phyloP scores from a whole-genome alignment of 1,140 invertebrate species.

The Aphelenchoides besseyi region DNA sequence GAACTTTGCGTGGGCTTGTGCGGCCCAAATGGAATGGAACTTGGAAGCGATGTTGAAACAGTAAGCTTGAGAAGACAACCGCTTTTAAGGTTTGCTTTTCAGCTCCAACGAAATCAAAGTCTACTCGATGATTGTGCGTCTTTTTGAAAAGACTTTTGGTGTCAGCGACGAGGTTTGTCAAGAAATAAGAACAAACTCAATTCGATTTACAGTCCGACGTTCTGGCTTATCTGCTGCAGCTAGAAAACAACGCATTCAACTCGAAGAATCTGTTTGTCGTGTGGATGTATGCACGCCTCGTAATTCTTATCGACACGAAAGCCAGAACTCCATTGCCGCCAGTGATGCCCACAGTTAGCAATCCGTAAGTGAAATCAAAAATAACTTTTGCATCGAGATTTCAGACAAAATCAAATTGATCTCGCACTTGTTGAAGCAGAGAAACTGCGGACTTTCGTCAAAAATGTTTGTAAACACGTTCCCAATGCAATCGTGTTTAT shows the following conservation, averaged over 20 bases:
- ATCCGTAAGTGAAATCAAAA: slow-evolving; percentile 16
- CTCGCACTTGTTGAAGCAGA: slow-evolving; percentile 2
- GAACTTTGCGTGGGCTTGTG: slow-evolving; percentile 6
- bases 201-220: background rate
- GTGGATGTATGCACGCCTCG: slow-evolving; percentile 2
- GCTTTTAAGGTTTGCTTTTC: background rate
- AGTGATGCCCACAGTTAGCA: background rate
- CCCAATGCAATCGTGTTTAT: background rate
- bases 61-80: too few relatives aligned
- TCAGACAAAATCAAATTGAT: background rate
- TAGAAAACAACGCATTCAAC: background rate
- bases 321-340: background rate
- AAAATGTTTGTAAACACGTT: background rate
- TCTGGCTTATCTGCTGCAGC: background rate
- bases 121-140: slow-evolving; percentile 4
- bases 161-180: background rate
- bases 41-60: background rate
- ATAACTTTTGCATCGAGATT: too few relatives aligned
- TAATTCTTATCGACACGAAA: background rate
- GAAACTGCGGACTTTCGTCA: background rate
- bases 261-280: background rate
- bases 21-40: background rate
- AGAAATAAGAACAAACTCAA: background rate
- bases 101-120: background rate
- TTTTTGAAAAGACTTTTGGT: background rate